phyloP scores from a whole-genome alignment of 2,113 vertebrate species.

The Fregata magnificens region DNA sequence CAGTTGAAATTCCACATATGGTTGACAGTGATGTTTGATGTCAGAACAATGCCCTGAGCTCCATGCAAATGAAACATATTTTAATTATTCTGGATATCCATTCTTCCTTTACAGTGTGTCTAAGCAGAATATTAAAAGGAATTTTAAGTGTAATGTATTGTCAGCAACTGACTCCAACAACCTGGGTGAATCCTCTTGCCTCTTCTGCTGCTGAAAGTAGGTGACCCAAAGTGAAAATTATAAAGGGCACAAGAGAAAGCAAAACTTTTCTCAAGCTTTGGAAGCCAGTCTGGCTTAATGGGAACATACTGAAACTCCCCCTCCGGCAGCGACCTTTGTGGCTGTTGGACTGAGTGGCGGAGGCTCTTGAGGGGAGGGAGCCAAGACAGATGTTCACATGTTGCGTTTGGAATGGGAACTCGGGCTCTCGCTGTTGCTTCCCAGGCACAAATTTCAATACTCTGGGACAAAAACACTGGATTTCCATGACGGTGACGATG shows the following conservation, averaged over 20 bases:
- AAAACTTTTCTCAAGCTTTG: background rate
- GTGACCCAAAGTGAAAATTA: background rate
- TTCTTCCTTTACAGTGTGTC: constrained; percentile 58
- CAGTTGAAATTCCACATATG: constrained; percentile 78
- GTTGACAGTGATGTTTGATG: constrained; percentile 87
- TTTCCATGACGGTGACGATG: background rate
- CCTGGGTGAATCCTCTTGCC: background rate
- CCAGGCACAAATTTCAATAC: background rate
- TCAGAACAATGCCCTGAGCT: constrained; percentile 84
- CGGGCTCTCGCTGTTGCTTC: background rate
- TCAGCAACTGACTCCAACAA: constrained; percentile 5
- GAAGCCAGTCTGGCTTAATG: background rate
- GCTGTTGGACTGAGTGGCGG: background rate
- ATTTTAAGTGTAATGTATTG: constrained; percentile 60
- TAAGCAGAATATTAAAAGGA: constrained; percentile 66
- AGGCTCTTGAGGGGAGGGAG: background rate
- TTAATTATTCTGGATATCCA: constrained; percentile 81
- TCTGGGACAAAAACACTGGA: background rate
- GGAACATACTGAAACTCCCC: background rate
- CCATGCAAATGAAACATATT: constrained; percentile 80
- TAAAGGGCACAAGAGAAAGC: background rate
- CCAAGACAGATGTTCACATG: background rate
- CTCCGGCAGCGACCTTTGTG: background rate
- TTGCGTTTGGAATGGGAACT: background rate
- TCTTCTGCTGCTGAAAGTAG: background rate